These are phyloP conservation scores for Agrotis clavis DNA, from an alignment of 2,888 invertebrate species.

Conservation along the genomic window DNA sequence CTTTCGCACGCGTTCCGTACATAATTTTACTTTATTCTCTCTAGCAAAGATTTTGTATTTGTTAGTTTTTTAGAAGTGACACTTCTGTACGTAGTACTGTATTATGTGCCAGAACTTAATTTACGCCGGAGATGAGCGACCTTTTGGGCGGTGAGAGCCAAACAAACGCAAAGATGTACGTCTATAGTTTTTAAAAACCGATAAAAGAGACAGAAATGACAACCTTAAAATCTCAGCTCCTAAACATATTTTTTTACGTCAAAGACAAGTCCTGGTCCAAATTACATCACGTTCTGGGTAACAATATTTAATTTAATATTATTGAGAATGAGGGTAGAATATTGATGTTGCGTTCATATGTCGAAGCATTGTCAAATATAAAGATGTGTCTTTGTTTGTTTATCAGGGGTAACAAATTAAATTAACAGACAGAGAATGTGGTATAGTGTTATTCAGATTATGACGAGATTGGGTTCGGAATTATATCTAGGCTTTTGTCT, in stretches of 20 bases:
- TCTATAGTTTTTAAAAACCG: too few relatives aligned
- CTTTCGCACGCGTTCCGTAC: too few relatives aligned
- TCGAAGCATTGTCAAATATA: conserved; percentile 19
- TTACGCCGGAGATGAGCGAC: too few relatives aligned
- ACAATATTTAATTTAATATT: conserved; percentile 15
- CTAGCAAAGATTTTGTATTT: too few relatives aligned
- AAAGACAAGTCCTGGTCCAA: conserved; percentile 3
- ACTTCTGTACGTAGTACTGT: too few relatives aligned
- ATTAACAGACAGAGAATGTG: background rate
- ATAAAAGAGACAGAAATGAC: background rate
- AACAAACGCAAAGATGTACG: too few relatives aligned
- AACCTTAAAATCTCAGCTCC: background rate
- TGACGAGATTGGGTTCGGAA: background rate
- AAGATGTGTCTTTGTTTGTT: conserved; percentile 17
- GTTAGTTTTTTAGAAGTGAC: too few relatives aligned
- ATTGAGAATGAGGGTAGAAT: conserved; percentile 24
- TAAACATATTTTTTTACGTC: background rate
- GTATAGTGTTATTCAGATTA: background rate
- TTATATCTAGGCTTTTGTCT: background rate
- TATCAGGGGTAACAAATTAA: conserved; percentile 30
- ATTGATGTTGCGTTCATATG: conserved; percentile 23
- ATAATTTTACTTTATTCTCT: too few relatives aligned
- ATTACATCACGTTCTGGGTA: conserved; percentile 4
- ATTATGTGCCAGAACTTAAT: too few relatives aligned
- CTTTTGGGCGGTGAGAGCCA: too few relatives aligned